These are phyloP conservation scores for Cyprinodon brontotheroides DNA, from an alignment of 2,113 vertebrate species.

Conservation along the genomic window DNA sequence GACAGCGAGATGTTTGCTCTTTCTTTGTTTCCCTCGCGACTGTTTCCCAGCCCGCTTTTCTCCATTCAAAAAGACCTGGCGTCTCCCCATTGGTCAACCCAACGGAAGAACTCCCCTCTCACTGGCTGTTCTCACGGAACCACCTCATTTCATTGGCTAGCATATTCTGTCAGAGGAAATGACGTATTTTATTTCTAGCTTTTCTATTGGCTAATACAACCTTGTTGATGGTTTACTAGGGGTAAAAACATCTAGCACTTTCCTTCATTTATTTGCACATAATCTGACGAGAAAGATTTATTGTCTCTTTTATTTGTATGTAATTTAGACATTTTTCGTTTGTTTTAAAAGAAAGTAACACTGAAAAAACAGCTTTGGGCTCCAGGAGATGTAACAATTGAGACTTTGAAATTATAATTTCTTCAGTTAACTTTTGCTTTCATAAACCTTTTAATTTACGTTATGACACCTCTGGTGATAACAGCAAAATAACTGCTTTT, in stretches of 20 bases:
- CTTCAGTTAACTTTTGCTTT: neutral
- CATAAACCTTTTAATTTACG: neutral
- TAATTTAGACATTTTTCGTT: neutral
- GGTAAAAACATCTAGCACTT: neutral
- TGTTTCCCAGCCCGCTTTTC: constrained; percentile 59
- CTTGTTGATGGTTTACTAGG: neutral
- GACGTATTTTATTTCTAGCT: neutral
- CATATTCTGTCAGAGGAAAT: constrained; percentile 2
- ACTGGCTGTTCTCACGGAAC: constrained; percentile 35
- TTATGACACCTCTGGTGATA: neutral
- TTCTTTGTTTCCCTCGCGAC: constrained; percentile 73
- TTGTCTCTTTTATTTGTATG: neutral
- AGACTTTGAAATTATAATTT: neutral
- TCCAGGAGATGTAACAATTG: too few species aligned
- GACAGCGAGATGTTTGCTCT: neutral
- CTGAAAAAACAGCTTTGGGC: too few species aligned
- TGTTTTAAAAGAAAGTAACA: too few species aligned
- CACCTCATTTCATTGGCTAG: constrained; percentile 39
- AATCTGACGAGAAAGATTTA: neutral
- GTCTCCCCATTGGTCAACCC: constrained; percentile 60
- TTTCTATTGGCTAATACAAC: constrained; percentile 38
- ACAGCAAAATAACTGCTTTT: neutral
- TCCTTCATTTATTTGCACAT: neutral
- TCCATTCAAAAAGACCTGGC: constrained; percentile 65
- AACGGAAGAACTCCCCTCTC: accelerated